Evolutionary conservation across 1,140 invertebrate genomes (phyloP).

Genomic region (Philotrypesis tridentata): DNA sequence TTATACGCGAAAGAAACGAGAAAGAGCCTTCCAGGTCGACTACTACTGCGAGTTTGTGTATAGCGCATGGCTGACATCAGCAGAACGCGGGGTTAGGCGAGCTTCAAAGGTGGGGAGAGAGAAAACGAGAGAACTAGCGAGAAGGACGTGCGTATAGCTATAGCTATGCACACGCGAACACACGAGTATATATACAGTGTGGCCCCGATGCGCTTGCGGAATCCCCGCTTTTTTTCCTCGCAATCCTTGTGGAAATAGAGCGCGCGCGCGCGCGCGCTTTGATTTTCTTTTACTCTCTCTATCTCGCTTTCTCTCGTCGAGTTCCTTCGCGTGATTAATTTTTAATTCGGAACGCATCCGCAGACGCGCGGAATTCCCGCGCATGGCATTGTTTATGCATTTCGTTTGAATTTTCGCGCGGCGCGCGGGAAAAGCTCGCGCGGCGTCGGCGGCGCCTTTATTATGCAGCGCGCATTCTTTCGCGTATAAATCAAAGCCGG

Average conservation of each 20-base stretch:
- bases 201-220: too few species aligned
- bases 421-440: too few species aligned
- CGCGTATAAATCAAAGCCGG: constrained; percentile 15
- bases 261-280: too few species aligned
- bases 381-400: neutral
- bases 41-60: too few species aligned
- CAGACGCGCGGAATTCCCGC: neutral
- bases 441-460: neutral
- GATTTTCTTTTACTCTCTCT: neutral
- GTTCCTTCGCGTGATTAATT: neutral
- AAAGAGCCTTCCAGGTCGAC: neutral
- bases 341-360: neutral
- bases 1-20: constrained; percentile 17
- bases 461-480: neutral
- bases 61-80: constrained; percentile 10
- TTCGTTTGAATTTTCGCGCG: neutral
- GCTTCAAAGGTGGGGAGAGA: constrained; percentile 2
- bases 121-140: too few species aligned
- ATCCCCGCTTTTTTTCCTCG: too few species aligned
- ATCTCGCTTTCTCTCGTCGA: neutral
- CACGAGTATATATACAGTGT: too few species aligned
- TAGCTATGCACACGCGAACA: too few species aligned
- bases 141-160: too few species aligned
- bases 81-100: too few species aligned
- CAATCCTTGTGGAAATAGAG: too few species aligned